Evolutionary conservation across 2,888 invertebrate species (phyloP), one percentile per base, ranked within the genome.

Genomic region (Lithosia quadra): DNA sequence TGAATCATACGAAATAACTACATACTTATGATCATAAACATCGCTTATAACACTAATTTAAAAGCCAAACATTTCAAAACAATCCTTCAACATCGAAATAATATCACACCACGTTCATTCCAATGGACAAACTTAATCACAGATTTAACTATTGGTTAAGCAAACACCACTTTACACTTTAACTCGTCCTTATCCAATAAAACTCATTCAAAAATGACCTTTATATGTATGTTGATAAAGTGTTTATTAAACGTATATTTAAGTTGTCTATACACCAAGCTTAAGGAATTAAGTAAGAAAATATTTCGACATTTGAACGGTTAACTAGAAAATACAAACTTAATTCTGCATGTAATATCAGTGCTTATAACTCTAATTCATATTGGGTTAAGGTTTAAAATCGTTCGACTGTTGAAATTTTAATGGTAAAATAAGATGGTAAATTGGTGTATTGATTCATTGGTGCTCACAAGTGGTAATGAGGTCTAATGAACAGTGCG

Each of bases 401-500:
- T 81, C 66, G 71, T 62, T 77, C 75, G 69, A 22, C n/a, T 61
- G 59, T 73, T 43, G 28, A 28, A 65, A 67, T 55, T 18, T 65
- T n/a, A 28, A 34, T 65, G 55, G 66, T 59, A 59, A 53, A 34
- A 49, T 74, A 72, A 73, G 61, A 69, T 73, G 13, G 77, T 80
- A 69, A 76, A 79, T 65, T 71, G 63, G 67, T 70, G 77, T 85
- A 85, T 87, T 87, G 86, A 85, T 84, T 85, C 83, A 81, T 85
- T 80, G 82, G 78, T 80, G 81, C 78, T 79, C 81, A 79, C 77
- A 74, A 76, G 83, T 81, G 79, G 81, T 85, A 87, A 88, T 88
- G 80, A 84, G 81, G 63, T 83, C 84, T 88, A 88, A 88, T 86
- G 83, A 86, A 79, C 62, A 71, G 79, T 74, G 75, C 88, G 87